Evolutionary conservation across 2,797 vertebrate species (phyloP).

Genomic region (Enteromius unitaeniatus): DNA sequence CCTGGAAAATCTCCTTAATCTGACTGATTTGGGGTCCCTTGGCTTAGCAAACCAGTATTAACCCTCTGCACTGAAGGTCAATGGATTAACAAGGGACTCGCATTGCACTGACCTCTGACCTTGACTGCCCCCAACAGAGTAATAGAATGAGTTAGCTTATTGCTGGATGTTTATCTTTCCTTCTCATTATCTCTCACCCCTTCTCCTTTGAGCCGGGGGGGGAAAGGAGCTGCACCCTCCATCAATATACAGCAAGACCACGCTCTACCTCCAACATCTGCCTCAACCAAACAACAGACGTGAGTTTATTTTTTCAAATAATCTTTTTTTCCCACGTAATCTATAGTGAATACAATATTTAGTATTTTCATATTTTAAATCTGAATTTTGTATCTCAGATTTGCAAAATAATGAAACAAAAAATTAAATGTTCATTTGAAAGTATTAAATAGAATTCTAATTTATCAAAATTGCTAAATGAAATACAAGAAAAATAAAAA

Average conservation of each 20-base stretch:
- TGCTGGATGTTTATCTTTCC: constrained; percentile 66
- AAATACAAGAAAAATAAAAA: not conserved
- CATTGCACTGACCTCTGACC: constrained; percentile 57
- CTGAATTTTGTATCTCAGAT: not conserved
- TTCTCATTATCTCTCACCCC: constrained; percentile 32
- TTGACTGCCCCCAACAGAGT: constrained; percentile 54
- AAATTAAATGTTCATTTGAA: not conserved
- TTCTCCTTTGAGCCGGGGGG: not conserved
- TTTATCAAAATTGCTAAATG: not conserved
- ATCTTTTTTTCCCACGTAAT: not conserved
- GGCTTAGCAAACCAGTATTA: constrained; percentile 71
- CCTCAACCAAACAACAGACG: constrained; percentile 17
- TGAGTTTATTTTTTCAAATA: constrained; percentile 12
- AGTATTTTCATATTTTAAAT: not conserved
- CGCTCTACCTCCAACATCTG: constrained; percentile 8
- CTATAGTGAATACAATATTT: not conserved
- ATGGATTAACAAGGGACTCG: constrained; percentile 64
- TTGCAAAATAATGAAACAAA: not conserved
- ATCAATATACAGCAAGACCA: constrained; percentile 12
- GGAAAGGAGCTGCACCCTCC: not conserved
- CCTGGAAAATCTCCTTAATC: constrained; percentile 66
- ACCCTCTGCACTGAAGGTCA: constrained; percentile 68
- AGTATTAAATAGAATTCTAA: not conserved
- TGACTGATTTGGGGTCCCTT: constrained; percentile 54
- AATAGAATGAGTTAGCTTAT: constrained; percentile 70